phyloP scores from a whole-genome alignment of 2,888 invertebrate genomes.

The Dryadula phaetusa region DNA sequence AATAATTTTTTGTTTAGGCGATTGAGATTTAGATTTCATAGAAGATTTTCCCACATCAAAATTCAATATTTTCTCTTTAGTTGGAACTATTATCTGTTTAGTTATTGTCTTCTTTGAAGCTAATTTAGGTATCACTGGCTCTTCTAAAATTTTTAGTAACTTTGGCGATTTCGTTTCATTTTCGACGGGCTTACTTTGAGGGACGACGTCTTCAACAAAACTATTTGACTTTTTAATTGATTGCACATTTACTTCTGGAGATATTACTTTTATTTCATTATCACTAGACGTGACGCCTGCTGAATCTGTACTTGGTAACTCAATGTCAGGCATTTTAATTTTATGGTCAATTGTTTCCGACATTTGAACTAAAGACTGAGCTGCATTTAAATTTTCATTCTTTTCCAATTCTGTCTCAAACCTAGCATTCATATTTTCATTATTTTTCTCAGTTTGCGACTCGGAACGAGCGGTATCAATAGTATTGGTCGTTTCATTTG shows the following conservation, averaged over 20 bases:
- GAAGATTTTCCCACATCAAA: conserved; percentile 72
- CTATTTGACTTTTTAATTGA: conserved; percentile 56
- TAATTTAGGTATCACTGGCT: conserved; percentile 68
- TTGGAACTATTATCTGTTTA: conserved; percentile 65
- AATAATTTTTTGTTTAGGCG: conserved; percentile 76
- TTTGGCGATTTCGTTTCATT: conserved; percentile 79
- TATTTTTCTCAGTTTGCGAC: conserved; percentile 39
- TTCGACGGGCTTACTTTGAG: conserved; percentile 56
- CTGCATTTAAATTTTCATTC: conserved; percentile 78
- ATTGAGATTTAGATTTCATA: conserved; percentile 62
- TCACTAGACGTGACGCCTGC: conserved; percentile 37
- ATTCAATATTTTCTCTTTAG: conserved; percentile 78
- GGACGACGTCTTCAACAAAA: conserved; percentile 55
- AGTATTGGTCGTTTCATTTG: conserved; percentile 17
- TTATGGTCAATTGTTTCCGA: conserved; percentile 75
- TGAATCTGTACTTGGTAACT: conserved; percentile 55
- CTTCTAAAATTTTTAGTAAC: conserved; percentile 84
- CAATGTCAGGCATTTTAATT: conserved; percentile 60
- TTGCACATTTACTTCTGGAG: conserved; percentile 56
- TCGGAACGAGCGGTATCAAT: conserved; percentile 28
- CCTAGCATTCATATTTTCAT: conserved; percentile 56
- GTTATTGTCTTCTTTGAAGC: conserved; percentile 56
- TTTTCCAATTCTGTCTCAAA: conserved; percentile 79
- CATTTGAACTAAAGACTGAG: conserved; percentile 80
- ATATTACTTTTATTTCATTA: conserved; percentile 32